phyloP scores from a whole-genome alignment of 2,888 invertebrate genomes.

The Tipula helvola region DNA sequence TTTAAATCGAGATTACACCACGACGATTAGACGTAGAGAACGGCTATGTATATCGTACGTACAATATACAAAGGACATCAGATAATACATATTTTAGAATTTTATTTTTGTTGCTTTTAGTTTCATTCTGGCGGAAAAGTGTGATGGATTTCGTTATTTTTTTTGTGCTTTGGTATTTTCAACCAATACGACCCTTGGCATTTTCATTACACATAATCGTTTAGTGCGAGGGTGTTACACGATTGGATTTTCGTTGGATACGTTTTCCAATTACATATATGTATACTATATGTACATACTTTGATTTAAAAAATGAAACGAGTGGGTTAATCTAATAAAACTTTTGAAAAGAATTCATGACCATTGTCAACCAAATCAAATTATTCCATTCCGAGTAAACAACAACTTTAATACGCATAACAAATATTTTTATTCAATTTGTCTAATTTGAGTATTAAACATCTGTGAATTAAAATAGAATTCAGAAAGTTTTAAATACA shows the following conservation, averaged over 20 bases:
- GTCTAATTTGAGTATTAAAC: too few species aligned
- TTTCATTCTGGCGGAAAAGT: not conserved
- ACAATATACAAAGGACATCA: not conserved
- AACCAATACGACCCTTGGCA: not conserved
- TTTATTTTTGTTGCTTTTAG: not conserved
- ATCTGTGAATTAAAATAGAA: too few species aligned
- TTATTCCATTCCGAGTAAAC: too few species aligned
- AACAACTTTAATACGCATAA: too few species aligned
- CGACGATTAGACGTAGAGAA: not conserved
- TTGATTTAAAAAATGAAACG: not conserved
- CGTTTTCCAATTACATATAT: too few species aligned
- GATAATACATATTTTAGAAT: not conserved
- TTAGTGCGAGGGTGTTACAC: not conserved
- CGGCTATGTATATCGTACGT: not conserved
- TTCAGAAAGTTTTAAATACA: too few species aligned
- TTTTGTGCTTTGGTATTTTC: not conserved
- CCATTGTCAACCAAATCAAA: too few species aligned
- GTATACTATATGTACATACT: not conserved
- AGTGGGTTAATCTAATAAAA: too few species aligned
- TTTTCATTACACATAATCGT: not conserved
- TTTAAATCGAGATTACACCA: not conserved
- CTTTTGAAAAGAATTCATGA: too few species aligned
- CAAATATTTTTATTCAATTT: too few species aligned
- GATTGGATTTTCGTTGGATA: not conserved
- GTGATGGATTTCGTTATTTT: not conserved